Conservation (phyloP, 2,888 invertebrate genomes). For the Cremastinae sp. region DNA sequence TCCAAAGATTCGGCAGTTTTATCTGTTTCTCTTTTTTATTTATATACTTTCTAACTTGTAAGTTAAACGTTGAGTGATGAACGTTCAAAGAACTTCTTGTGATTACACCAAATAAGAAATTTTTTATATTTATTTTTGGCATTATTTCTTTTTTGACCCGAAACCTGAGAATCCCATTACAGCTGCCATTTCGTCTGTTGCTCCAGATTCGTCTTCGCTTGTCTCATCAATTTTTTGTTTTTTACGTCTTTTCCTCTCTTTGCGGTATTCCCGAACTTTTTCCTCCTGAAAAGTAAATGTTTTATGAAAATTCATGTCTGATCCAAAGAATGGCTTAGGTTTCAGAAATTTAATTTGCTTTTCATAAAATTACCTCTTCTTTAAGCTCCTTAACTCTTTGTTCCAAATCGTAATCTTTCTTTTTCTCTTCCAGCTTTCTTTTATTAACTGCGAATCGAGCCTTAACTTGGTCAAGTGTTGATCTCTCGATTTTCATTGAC, state of each 20-base stretch:
- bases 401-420: slow-evolving; percentile 97
- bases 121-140: slow-evolving; percentile 28
- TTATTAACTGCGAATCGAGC: slow-evolving; percentile 96
- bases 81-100: not conserved
- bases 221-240: slow-evolving; percentile 90
- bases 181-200: slow-evolving; percentile 85
- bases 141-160: slow-evolving; percentile 90
- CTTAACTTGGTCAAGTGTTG: slow-evolving; percentile 95
- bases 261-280: slow-evolving; percentile 92
- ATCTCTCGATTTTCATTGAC: slow-evolving; percentile 99
- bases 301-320: too few species aligned
- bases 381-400: slow-evolving; percentile 94
- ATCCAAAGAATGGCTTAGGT: too few species aligned
- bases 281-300: slow-evolving; percentile 86
- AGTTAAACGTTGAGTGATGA: slow-evolving; percentile 1
- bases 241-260: slow-evolving; percentile 93
- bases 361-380: slow-evolving; percentile 90
- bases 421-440: slow-evolving; percentile 96
- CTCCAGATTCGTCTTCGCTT: slow-evolving; percentile 81
- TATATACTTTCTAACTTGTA: not conserved
- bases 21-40: not conserved
- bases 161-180: slow-evolving; percentile 98
- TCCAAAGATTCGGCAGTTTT: not conserved
- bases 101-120: not conserved
- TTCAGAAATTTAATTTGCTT: slow-evolving; percentile 5